phyloP scores from a whole-genome alignment of 2,113 vertebrate species.

The Elephas maximus region DNA sequence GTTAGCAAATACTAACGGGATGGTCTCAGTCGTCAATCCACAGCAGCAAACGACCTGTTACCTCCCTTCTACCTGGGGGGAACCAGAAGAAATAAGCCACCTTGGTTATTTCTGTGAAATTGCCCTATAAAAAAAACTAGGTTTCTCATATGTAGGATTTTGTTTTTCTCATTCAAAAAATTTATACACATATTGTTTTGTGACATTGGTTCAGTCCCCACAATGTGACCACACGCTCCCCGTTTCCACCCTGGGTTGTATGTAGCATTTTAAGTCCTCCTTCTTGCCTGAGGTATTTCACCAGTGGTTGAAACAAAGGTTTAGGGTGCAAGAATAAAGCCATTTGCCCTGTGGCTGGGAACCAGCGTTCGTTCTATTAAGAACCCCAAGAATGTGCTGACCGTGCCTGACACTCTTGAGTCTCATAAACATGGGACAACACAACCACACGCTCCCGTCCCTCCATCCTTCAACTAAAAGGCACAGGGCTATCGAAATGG shows the following conservation, averaged over 20 bases:
- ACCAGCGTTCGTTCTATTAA: not conserved
- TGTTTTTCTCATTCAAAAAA: too few species aligned
- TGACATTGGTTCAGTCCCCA: too few species aligned
- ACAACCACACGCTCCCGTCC: not conserved
- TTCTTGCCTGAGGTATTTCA: not conserved
- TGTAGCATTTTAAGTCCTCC: not conserved
- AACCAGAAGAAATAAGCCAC: not conserved
- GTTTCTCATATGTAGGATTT: not conserved
- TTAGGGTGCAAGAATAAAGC: not conserved
- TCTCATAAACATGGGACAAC: not conserved
- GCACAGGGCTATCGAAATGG: not conserved
- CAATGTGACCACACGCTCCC: too few species aligned
- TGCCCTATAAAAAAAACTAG: too few species aligned
- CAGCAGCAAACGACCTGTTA: not conserved
- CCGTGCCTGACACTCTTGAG: not conserved
- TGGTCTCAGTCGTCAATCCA: not conserved
- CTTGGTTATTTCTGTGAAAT: not conserved
- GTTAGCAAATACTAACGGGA: not conserved
- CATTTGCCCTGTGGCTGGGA: conserved; percentile 26
- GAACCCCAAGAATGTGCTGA: not conserved
- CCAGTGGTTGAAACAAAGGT: not conserved
- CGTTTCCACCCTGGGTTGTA: not conserved
- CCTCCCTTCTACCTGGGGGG: not conserved
- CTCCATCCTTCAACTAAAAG: not conserved
- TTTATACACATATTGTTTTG: too few species aligned